Evolutionary conservation across 1,140 invertebrate species (phyloP), one percentile per base, ranked within the genome.

Genomic region (Aphaenogaster rudis): DNA sequence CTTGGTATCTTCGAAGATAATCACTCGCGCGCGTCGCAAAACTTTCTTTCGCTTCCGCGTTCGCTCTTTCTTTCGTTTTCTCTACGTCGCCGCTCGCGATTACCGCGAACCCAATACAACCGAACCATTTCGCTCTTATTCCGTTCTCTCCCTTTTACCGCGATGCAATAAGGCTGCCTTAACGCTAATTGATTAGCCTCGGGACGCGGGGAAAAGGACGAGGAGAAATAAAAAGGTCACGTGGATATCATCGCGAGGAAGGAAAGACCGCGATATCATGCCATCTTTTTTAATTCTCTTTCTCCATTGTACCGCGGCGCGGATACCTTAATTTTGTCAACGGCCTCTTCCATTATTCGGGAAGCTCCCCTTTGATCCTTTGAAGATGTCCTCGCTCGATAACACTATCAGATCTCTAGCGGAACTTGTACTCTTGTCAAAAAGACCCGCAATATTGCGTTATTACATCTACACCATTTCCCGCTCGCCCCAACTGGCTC

Each of bases 401-500:
- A 33, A 17, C n/a, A n/a, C 13, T 33, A 28, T 0, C 17, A 54
- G 42, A 64, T 71, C n/a, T 33, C 54, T 1, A 4, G 6, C 28
- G 67, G 28, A 74, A 72, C 52, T 76, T 84, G 48, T 61, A 66
- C 8, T 57, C 8, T n/a, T 13, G 36, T 11, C 5, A 45, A 9
- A 28, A 48, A 59, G 42, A 76, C 28, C 42, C 80, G 45, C 69
- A 84, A 84, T 84, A 84, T 84, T 84, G 80, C 80, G 80, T 84
- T 84, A 84, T 84, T 84, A 84, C 54, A 84, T 84, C 69, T 84
- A 84, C 66, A 82, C 45, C 42, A 74, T 84, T 84, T 84, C 13
- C 28, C 69, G 59, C 2, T 48, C 42, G 17, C 5, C 28, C 17
- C 39, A 48, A 59, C 28, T 36, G 39, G 42, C n/a, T 48, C 42